These are phyloP conservation scores for Climacteris rufus DNA, from an alignment of 2,113 vertebrate species.

Conservation along the genomic window DNA sequence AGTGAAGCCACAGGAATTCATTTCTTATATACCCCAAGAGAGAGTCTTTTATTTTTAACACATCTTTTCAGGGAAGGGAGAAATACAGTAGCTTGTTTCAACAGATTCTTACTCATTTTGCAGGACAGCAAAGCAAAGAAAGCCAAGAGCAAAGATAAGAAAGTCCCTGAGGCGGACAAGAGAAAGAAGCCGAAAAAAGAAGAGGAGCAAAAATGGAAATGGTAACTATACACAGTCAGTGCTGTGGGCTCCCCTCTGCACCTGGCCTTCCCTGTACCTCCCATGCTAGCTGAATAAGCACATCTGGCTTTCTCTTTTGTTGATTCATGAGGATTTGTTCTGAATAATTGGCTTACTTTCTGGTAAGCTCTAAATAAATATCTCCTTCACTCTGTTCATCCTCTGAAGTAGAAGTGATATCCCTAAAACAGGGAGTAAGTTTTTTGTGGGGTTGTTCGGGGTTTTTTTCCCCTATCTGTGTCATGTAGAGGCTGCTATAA, in stretches of 20 bases:
- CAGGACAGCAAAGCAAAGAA: slow-evolving; percentile 91
- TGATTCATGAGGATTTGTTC: slow-evolving; percentile 29
- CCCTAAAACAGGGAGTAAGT: background rate
- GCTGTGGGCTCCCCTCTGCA: background rate
- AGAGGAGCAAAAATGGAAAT: slow-evolving; percentile 97
- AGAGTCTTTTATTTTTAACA: background rate
- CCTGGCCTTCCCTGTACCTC: background rate
- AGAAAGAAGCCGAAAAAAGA: slow-evolving; percentile 91
- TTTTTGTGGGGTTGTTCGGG: background rate
- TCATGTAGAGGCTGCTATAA: background rate
- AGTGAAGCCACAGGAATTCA: background rate
- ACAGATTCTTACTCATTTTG: background rate
- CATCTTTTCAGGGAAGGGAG: background rate
- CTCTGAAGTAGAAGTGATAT: background rate
- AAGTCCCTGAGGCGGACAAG: slow-evolving; percentile 78
- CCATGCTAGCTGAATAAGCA: background rate
- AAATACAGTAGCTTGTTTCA: background rate
- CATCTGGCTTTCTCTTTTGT: background rate
- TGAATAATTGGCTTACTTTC: slow-evolving; percentile 24
- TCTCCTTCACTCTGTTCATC: background rate
- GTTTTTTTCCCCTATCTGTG: background rate
- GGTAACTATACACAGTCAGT: slow-evolving; percentile 72
- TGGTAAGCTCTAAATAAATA: slow-evolving; percentile 21
- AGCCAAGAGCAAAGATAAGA: slow-evolving; percentile 86
- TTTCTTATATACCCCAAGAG: background rate